Conservation (phyloP, 37 sponge, comb jelly and placozoan genomes). For the Sycon ciliatum region DNA sequence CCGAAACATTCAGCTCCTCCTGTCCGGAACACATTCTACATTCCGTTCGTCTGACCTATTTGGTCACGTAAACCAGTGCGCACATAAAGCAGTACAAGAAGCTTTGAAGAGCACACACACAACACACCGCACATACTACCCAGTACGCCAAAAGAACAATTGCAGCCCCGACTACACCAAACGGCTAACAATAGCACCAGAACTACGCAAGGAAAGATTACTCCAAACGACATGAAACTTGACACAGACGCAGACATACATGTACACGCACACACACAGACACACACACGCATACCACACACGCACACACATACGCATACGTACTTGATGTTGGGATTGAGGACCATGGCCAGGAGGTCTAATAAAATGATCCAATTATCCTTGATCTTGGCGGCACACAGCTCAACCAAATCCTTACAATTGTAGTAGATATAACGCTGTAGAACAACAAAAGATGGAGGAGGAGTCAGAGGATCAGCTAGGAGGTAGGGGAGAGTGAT, state of each 20-base stretch:
- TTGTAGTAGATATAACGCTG: slow-evolving; percentile 82
- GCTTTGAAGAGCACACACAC: background rate
- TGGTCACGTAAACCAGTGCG: too few relatives aligned
- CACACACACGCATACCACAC: slow-evolving; percentile 10
- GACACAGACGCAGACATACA: slow-evolving; percentile 21
- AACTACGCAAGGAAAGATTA: too few relatives aligned
- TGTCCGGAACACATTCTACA: too few relatives aligned
- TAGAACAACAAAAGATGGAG: background rate
- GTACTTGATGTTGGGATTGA: slow-evolving; percentile 69
- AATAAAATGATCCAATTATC: slow-evolving; percentile 71
- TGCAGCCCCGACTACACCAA: background rate
- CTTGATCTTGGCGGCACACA: slow-evolving; percentile 70
- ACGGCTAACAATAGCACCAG: background rate
- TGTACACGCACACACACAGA: slow-evolving; percentile 17
- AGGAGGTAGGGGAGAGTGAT: background rate
- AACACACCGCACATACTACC: background rate
- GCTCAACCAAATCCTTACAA: slow-evolving; percentile 57
- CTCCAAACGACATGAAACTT: too few relatives aligned
- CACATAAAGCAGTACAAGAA: background rate
- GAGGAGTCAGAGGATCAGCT: background rate
- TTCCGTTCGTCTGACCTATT: too few relatives aligned
- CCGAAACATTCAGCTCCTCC: too few relatives aligned
- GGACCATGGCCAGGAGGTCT: slow-evolving; percentile 58
- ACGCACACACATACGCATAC: background rate
- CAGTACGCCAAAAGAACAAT: background rate